A percentile compares a stretch with the other conserved stretches of the same genome.
phyloP scores from a whole-genome alignment of 2,113 vertebrate species.

The Tringa solitaria region DNA sequence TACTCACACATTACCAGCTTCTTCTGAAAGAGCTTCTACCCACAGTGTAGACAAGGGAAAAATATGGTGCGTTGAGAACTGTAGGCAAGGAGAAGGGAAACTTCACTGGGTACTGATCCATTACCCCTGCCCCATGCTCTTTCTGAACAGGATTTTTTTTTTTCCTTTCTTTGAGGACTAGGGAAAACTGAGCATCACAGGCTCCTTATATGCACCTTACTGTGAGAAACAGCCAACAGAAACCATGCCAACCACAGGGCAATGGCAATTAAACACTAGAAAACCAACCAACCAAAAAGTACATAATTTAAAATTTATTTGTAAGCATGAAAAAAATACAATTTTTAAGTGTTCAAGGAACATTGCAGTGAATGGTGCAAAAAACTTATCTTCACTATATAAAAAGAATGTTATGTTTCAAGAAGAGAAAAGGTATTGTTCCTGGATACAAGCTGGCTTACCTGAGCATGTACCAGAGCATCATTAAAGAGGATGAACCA shows the following conservation, averaged over 20 bases:
- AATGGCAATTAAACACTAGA: not conserved
- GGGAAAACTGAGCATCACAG: not conserved
- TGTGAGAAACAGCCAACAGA: not conserved
- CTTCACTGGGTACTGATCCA: not conserved
- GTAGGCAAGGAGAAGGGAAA: conserved; percentile 23
- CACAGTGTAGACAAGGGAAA: conserved; percentile 93
- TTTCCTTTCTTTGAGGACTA: not conserved
- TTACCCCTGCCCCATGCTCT: not conserved
- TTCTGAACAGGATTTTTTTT: not conserved
- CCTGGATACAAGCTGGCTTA: conserved; percentile 57
- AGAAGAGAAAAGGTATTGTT: not conserved
- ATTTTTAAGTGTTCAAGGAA: not conserved
- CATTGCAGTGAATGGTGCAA: not conserved
- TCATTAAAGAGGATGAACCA: conserved; percentile 99
- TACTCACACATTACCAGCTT: conserved; percentile 87
- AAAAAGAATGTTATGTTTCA: not conserved
- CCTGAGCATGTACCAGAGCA: conserved; percentile 94
- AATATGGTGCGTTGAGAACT: conserved; percentile 98
- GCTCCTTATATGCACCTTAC: not conserved
- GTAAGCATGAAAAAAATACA: not conserved
- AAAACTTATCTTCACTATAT: not conserved
- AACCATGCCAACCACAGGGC: not conserved
- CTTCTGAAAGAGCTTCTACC: conserved; percentile 93
- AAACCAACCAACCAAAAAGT: not conserved
- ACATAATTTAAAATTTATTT: not conserved